Evolutionary conservation across 2,888 invertebrate species (phyloP).

Genomic region (Cerastis leucographa): DNA sequence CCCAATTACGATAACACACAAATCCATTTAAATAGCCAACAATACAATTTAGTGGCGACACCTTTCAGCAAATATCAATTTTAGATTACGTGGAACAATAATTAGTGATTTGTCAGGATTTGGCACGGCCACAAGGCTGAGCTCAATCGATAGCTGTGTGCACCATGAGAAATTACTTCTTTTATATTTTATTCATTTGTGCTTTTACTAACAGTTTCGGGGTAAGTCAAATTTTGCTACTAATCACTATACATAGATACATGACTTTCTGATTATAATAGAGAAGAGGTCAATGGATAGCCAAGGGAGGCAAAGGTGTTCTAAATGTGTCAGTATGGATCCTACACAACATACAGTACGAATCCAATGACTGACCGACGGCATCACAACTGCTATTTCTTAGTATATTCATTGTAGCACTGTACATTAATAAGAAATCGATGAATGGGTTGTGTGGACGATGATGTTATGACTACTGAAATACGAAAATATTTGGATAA

Average conservation of each 20-base stretch:
- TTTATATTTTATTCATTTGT: constrained; percentile 55
- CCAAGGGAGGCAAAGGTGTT: neutral
- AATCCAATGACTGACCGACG: neutral
- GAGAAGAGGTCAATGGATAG: neutral
- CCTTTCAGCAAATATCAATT: constrained; percentile 53
- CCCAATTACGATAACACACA: constrained; percentile 33
- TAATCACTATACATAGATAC: neutral
- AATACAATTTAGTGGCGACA: constrained; percentile 59
- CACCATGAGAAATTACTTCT: constrained; percentile 56
- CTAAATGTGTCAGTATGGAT: neutral
- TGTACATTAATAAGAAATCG: neutral
- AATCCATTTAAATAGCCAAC: constrained; percentile 50
- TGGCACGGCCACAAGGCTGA: constrained; percentile 32
- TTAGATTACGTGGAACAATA: constrained; percentile 59
- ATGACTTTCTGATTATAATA: neutral
- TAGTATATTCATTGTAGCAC: neutral
- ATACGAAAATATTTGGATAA: neutral
- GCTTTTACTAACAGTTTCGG: constrained; percentile 30
- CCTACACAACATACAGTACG: neutral
- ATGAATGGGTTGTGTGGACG: neutral
- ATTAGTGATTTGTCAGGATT: constrained; percentile 59
- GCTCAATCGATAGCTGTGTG: constrained; percentile 19
- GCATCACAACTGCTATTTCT: neutral
- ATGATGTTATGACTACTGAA: neutral
- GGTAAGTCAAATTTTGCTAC: constrained; percentile 42